Percentiles rank a stretch among this genome's conserved stretches.
phyloP scores from a whole-genome alignment of 2,797 vertebrate species.

The Acanthurus tractus region DNA sequence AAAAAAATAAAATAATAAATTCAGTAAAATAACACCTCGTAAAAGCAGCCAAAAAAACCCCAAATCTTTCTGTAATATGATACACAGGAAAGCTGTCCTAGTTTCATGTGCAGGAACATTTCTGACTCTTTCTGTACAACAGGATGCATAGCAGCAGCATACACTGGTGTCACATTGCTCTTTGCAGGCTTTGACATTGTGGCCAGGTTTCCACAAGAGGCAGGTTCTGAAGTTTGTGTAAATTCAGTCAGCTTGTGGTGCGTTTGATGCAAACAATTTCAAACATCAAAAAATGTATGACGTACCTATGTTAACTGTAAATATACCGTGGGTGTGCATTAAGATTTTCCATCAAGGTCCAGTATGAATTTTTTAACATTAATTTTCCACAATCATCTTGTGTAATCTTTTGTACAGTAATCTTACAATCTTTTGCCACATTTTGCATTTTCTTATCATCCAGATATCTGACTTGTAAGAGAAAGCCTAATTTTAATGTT shows the following conservation, averaged over 20 bases:
- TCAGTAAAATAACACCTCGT: not conserved
- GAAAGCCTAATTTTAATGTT: no score
- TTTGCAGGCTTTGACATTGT: not conserved
- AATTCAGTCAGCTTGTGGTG: not conserved
- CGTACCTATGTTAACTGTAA: no score
- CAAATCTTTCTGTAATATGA: not conserved
- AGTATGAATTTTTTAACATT: not conserved
- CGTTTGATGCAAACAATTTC: not conserved
- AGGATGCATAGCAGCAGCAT: conserved; percentile 4
- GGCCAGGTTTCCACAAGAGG: not conserved
- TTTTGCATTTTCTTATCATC: no score
- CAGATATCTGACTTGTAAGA: no score
- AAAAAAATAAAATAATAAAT: not conserved
- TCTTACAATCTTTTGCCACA: no score
- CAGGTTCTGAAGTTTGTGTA: not conserved
- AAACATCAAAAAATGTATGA: no score
- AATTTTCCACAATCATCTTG: no score
- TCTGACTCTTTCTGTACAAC: conserved; percentile 13
- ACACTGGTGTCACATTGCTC: not conserved
- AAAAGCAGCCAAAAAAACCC: conserved; percentile 10
- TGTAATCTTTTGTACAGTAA: no score
- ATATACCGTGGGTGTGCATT: no score
- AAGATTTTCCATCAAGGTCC: no score
- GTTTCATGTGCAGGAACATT: conserved; percentile 20
- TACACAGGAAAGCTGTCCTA: not conserved